Base-by-base conservation (phyloP, 1,140 invertebrate species). In the Pemphigus obesinymphae region DNA sequence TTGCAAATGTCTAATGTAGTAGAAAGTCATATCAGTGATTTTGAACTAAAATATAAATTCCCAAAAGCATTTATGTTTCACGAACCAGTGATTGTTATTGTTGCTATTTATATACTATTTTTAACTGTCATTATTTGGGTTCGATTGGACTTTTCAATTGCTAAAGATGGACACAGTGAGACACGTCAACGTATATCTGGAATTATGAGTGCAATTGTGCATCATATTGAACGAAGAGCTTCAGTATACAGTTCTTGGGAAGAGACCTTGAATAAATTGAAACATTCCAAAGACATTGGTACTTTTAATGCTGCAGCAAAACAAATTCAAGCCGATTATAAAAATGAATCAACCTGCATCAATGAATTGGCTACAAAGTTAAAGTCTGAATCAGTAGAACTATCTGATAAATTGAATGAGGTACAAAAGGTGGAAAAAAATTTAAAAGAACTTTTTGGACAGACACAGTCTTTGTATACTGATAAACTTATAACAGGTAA, bases 111-210 rank as follows among this genome's bases (percentile, higher is more conserved):
- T 87, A 86, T 96, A 23, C 87, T 99, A 43, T 99, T 99, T 88
- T 85, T 99, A 8, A 87, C 93, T 84, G 94, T 98, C 50, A 97
- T 99, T 85, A 89, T 99, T 84, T 98, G 97, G 88, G 94, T 98
- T 61, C 90, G 97, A 82, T 88, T 99, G 84, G 97, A 99, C 88
- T 98, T 99, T 88, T 96, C 96, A 72, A 96, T 99, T n/a, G 83
- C 83, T 26, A 82, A 84, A 75, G 85, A 85, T 86, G 91, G 92
- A 84, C 87, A 86, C 4, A 90, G 88, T 40, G 91, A 91, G 84
- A 89, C 88, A 82, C 88, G 88, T 82, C 85, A 91, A 85, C 85
- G 90, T 48, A 89, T 89, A 73, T 87, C 89, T 61, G 89, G 89
- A 5, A 86, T 89, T 29, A 88, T 88, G 81, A 88, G 89, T 82